Evolutionary conservation across 1,140 invertebrate species (phyloP).

Genomic region (Papilio aristodemus): DNA sequence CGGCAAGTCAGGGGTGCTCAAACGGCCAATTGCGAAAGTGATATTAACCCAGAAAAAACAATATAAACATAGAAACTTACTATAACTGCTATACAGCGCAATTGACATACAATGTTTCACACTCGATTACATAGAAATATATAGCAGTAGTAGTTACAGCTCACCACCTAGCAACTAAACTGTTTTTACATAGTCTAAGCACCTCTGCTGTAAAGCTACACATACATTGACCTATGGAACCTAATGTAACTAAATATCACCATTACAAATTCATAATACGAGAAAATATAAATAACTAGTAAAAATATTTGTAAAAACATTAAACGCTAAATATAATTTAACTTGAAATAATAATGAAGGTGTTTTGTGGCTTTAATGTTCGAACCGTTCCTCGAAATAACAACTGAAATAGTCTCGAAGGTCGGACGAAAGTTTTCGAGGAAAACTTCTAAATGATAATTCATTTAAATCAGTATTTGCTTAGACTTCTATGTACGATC

Average conservation of each 20-base stretch:
- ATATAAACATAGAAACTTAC: neutral
- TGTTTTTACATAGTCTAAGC: neutral
- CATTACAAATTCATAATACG: neutral
- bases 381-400: conserved; percentile 24
- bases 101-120: neutral
- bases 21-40: neutral
- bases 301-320: neutral
- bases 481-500: neutral
- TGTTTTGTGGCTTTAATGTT: conserved; percentile 14
- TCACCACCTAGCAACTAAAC: too few species aligned
- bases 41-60: conserved; percentile 4
- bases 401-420: conserved; percentile 25
- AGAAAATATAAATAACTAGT: neutral
- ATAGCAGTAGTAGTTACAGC: too few species aligned
- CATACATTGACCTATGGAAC: neutral
- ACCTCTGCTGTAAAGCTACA: neutral
- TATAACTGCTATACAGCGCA: neutral
- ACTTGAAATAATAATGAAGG: conserved; percentile 24
- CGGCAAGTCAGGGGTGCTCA: conserved; percentile 4
- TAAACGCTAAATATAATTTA: conserved; percentile 25
- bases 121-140: neutral
- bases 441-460: neutral
- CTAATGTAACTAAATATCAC: neutral
- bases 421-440: conserved; percentile 29
- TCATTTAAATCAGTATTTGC: conserved; percentile 3